Evolutionary conservation across 2,797 vertebrate species (phyloP), one percentile per base, ranked within the genome.

Genomic region (Geotrypetes seraphini): DNA sequence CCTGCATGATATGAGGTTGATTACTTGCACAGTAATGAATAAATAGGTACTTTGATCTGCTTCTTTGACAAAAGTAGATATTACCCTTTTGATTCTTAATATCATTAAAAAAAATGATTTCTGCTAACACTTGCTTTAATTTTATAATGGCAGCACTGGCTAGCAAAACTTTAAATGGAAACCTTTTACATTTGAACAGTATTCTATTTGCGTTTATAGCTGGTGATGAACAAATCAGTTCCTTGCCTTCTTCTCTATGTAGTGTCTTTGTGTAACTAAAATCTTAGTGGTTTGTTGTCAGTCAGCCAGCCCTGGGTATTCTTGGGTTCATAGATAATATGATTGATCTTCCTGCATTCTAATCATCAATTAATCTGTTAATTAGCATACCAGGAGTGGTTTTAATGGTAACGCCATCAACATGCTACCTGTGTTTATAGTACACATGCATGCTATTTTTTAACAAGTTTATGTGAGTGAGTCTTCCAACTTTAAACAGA

Each of bases 321-420:
- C 43, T 35, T 57, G 25, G 47, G 44, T 31, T 56, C 52, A 43
- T 64, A 42, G 51, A 48, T 68, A 31, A 49, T 57, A 66, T 63
- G 60, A 79, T 67, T 73, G 63, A 71, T 76, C 73, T 67, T 68
- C 64, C 52, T 52, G 45, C 47, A 59, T 51, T 52, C 55, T 71
- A 63, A 66, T 74, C 63, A 76, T 72, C 70, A 75, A 79, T 73
- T 78, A 76, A 74, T 79, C 72, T 58, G 59, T 55, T 73, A 69
- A 74, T 70, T 62, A 66, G 46, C 50, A 54, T 60, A 36, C 61
- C 52, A 56, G 47, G 41, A 59, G 30, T 57, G 44, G 30, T 53
- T 75, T 73, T 75, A 70, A 57, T 71, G 43, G 37, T 55, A 51
- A 24, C 25, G 37, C 65, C 73, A 72, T 75, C 70, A 71, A 57